A percentile compares a stretch with the other conserved stretches of the same genome.
phyloP scores from a whole-genome alignment of 2,888 invertebrate genomes.

The Clusia tigrina region DNA sequence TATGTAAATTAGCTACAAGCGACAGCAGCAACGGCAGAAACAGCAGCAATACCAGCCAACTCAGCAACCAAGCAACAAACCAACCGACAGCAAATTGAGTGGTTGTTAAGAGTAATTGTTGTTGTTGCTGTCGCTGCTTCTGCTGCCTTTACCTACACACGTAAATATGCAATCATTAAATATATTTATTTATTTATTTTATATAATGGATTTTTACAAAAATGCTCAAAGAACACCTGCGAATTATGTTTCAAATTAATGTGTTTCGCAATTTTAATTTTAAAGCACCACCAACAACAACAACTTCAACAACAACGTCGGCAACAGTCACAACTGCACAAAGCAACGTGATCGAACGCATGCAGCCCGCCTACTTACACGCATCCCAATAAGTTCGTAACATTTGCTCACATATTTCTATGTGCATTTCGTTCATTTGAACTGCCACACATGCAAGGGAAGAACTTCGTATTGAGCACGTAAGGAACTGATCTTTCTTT shows the following conservation, averaged over 20 bases:
- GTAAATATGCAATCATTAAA: not conserved
- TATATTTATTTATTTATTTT: not conserved
- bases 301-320: slow-evolving; percentile 30
- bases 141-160: not conserved
- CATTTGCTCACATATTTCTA: too few species aligned
- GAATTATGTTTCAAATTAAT: not conserved
- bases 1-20: slow-evolving; percentile 27
- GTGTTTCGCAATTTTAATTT: slow-evolving; percentile 5
- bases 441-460: too few species aligned
- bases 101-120: not conserved
- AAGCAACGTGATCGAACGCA: too few species aligned
- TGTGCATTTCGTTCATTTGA: too few species aligned
- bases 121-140: slow-evolving; percentile 6
- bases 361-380: too few species aligned
- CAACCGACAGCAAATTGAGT: too few species aligned
- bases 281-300: slow-evolving; percentile 21
- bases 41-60: too few species aligned
- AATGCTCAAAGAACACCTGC: not conserved
- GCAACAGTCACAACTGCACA: slow-evolving; percentile 22
- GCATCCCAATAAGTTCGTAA: too few species aligned
- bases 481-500: too few species aligned
- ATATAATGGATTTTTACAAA: not conserved
- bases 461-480: too few species aligned
- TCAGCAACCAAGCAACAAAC: too few species aligned
- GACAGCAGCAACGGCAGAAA: not conserved